Evolutionary conservation across 2,113 vertebrate species (phyloP), one percentile per base, ranked within the genome.

Genomic region (Microtus ochrogaster): DNA sequence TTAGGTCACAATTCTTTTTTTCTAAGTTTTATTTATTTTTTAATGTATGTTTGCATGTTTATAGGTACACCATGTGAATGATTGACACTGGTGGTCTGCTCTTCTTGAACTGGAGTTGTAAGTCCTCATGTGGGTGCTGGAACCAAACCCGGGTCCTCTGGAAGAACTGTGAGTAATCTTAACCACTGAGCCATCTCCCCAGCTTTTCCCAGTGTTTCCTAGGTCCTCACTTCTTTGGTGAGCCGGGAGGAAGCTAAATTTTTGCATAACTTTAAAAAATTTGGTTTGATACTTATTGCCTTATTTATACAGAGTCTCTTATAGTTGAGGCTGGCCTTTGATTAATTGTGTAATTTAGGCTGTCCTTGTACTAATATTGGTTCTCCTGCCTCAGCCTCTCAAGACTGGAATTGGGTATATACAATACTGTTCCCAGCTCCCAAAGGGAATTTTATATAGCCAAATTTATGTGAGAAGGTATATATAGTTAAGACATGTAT

Each of bases 261-360:
- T 92, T 96, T 26, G n/a, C 30, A 55, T 30, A 83, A 28, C 83
- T 90, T 76, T 81, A 88, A 47, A 72, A 90, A 94, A 73, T 65
- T 65, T 87, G 55, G 74, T 63, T 95, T 81, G 41, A 89, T 86
- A 36, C 36, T 85, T 66, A 85, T 47, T 66, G 21, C 16, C 22
- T 68, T 3, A 66, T 66, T 85, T 85, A 47, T 44, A 49, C 63
- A 66, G 17, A 21, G 30, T 66, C 17, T 85, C 41, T 49, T 86
- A 22, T 49, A 86, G 63, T 47, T 68, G 28, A 68, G 61, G 30
- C 17, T 24, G 41, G 63, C 30, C 39, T 86, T 86, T 66, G 68
- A 36, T 47, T 86, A 28, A 86, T 17, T 36, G 12, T 70, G 21
- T 36, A n/a, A 47, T 30, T 68, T 36, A 86, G 47, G 44, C 19